These are phyloP conservation scores for Urocitellus parryii DNA, from an alignment of 2,113 vertebrate genomes.

Conservation along the genomic window DNA sequence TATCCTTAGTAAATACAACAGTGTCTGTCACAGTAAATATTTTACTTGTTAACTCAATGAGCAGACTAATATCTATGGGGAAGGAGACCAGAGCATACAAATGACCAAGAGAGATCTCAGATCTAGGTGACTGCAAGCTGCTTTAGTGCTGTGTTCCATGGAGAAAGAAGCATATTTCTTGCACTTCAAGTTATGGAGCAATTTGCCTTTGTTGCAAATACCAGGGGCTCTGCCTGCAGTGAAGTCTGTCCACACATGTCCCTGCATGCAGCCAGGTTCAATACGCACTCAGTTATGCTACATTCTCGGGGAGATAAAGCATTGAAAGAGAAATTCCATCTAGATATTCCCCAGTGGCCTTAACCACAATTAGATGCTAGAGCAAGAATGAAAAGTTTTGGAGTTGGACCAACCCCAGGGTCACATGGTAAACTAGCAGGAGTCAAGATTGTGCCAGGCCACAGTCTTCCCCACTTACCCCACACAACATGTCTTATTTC, in stretches of 20 bases:
- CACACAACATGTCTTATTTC: rapidly evolving
- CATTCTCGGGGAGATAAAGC: not conserved
- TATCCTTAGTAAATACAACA: too few species aligned
- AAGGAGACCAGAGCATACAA: not conserved
- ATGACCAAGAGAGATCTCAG: not conserved
- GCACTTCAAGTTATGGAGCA: not conserved
- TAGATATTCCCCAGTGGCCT: not conserved
- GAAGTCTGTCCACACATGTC: not conserved
- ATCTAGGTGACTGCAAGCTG: not conserved
- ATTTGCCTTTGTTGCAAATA: not conserved
- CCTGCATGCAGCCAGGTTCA: rapidly evolving
- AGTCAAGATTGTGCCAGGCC: not conserved
- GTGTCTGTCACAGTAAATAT: not conserved
- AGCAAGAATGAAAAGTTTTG: not conserved
- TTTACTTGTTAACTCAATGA: not conserved
- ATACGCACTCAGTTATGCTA: rapidly evolving
- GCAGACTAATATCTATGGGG: not conserved
- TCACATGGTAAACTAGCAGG: not conserved
- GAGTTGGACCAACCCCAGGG: not conserved
- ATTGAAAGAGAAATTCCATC: not conserved
- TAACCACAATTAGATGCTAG: not conserved
- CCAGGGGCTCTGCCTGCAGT: not conserved
- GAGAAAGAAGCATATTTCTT: not conserved
- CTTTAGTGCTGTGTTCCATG: not conserved
- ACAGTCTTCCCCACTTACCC: not conserved